phyloP scores from a whole-genome alignment of 1,140 invertebrate genomes.

The Acromyrmex echinatior region DNA sequence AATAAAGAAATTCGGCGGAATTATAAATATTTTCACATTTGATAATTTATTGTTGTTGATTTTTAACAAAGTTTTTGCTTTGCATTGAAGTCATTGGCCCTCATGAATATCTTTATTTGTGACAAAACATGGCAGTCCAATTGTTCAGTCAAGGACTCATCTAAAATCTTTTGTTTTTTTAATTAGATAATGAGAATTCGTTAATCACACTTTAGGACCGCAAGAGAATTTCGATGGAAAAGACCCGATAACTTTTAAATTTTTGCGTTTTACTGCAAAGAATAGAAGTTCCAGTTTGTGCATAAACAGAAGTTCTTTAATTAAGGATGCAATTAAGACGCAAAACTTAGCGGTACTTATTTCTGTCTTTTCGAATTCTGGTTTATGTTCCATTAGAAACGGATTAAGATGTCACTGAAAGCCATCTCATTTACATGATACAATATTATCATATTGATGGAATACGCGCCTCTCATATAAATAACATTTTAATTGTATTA shows the following conservation, averaged over 20 bases:
- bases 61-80: neutral
- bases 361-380: neutral
- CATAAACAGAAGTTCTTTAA: slow-evolving; percentile 47
- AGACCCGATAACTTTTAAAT: slow-evolving; percentile 43
- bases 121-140: neutral
- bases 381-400: neutral
- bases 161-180: neutral
- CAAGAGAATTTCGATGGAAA: neutral
- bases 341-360: neutral
- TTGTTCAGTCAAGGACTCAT: neutral
- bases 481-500: slow-evolving; percentile 14
- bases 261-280: slow-evolving; percentile 1
- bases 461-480: neutral
- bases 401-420: slow-evolving; percentile 25
- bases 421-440: neutral
- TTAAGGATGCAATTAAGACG: slow-evolving; percentile 53
- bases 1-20: neutral
- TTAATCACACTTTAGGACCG: slow-evolving; percentile 18
- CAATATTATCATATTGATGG: neutral
- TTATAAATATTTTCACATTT: neutral
- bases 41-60: neutral
- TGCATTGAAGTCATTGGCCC: too few relatives aligned
- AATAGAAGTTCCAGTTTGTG: slow-evolving; percentile 16
- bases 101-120: neutral
- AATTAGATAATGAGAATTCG: slow-evolving; percentile 21